These are phyloP conservation scores for Nezara viridula DNA, from an alignment of 2,888 invertebrate genomes.

Conservation along the genomic window DNA sequence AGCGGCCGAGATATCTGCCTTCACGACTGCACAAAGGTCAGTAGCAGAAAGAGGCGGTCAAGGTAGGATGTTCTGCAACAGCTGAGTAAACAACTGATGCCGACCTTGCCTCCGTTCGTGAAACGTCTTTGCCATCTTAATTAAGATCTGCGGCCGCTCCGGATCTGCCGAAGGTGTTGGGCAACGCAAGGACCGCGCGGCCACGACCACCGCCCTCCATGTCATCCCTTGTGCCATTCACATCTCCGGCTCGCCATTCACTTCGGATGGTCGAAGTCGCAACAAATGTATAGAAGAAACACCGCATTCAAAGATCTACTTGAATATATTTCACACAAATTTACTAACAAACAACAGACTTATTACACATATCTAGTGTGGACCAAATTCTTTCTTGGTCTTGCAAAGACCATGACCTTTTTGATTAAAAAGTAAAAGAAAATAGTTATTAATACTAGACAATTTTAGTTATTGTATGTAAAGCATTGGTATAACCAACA, in stretches of 20 bases:
- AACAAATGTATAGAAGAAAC: no score
- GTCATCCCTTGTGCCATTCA: background rate
- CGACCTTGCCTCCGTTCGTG: conserved; percentile 51
- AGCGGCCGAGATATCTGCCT: conserved; percentile 45
- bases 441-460: no score
- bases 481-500: no score
- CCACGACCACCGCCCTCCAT: conserved; percentile 46
- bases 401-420: no score
- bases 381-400: no score
- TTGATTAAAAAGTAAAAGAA: no score
- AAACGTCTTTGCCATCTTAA: conserved; percentile 39
- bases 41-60: conserved; percentile 44
- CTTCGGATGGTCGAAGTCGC: background rate
- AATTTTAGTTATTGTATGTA: no score
- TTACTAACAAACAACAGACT: no score
- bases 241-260: background rate
- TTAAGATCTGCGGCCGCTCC: conserved; percentile 51
- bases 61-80: conserved; percentile 55
- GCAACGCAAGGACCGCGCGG: conserved; percentile 38
- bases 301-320: no score
- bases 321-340: no score
- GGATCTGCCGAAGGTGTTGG: conserved; percentile 13
- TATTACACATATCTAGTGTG: no score
- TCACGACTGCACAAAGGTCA: conserved; percentile 56
- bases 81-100: conserved; percentile 23